Percentiles rank a stretch among this genome's conserved stretches.
These are phyloP conservation scores for Troides helena DNA, from an alignment of 2,888 invertebrate species.

Conservation along the genomic window DNA sequence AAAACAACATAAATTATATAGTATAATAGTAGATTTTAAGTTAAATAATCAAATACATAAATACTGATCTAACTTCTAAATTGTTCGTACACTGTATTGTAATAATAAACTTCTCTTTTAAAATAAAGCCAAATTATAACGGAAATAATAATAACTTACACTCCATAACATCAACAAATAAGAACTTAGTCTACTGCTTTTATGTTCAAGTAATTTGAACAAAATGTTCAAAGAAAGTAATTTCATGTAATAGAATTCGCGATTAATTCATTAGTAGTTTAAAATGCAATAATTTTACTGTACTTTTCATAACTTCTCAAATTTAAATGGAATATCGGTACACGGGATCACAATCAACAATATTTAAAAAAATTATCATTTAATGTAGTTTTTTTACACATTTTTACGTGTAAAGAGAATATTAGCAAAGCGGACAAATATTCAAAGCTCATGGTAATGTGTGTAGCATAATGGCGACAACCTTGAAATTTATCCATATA, in stretches of 20 bases:
- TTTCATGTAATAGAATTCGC: neutral
- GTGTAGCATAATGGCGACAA: slow-evolving; percentile 17
- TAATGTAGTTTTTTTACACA: slow-evolving; percentile 7
- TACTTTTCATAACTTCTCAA: neutral
- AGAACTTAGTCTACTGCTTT: neutral
- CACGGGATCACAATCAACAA: neutral
- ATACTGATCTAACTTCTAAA: neutral
- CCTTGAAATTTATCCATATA: slow-evolving; percentile 25
- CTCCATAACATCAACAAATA: neutral
- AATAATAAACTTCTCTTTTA: neutral
- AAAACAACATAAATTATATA: neutral
- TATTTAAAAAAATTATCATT: neutral
- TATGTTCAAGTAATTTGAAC: neutral
- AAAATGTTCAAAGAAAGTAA: neutral
- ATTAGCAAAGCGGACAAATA: slow-evolving; percentile 25
- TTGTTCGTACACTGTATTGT: neutral
- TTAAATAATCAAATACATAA: neutral
- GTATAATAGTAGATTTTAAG: neutral
- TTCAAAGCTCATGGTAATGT: slow-evolving; percentile 27
- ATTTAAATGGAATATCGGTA: neutral
- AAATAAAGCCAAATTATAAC: neutral
- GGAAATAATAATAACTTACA: neutral
- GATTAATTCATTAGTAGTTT: neutral
- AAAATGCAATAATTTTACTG: neutral
- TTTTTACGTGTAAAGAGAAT: slow-evolving; percentile 15